Evolutionary conservation across 2,888 invertebrate species (phyloP).

Genomic region (Amiota minor): DNA sequence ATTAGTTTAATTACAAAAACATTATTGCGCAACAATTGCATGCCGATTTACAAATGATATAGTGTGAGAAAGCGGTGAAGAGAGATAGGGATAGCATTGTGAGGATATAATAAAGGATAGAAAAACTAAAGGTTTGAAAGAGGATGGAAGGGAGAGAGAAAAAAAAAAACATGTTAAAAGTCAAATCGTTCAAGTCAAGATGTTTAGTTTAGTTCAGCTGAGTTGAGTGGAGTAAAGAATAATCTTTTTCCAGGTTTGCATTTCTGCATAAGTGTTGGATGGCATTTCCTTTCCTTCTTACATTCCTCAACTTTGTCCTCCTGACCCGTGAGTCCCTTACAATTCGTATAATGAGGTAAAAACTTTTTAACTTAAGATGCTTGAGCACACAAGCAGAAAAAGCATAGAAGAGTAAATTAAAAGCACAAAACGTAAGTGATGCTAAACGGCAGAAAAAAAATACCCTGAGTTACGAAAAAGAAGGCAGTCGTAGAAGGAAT

Average conservation of each 20-base stretch:
- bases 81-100: constrained; percentile 27
- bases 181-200: constrained; percentile 15
- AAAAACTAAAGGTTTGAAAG: background rate
- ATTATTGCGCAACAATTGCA: constrained; percentile 49
- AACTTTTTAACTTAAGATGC: constrained; percentile 16
- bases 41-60: too few species aligned
- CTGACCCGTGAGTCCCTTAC: constrained; percentile 32
- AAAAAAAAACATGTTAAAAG: background rate
- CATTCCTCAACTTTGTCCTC: constrained; percentile 21
- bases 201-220: background rate
- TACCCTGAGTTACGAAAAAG: background rate
- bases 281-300: too few species aligned
- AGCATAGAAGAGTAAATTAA: background rate
- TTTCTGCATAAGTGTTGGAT: background rate
- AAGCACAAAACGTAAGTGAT: background rate
- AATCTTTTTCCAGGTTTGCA: constrained; percentile 47
- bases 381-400: background rate
- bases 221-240: constrained; percentile 33
- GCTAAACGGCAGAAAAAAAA: background rate
- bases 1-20: constrained; percentile 64
- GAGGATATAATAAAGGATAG: too few species aligned
- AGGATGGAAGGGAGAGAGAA: background rate
- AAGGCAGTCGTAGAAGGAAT: too few species aligned
- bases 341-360: constrained; percentile 28
- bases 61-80: too few species aligned